Conservation (phyloP, 2,888 invertebrate genomes). For the Tigriopus californicus region DNA sequence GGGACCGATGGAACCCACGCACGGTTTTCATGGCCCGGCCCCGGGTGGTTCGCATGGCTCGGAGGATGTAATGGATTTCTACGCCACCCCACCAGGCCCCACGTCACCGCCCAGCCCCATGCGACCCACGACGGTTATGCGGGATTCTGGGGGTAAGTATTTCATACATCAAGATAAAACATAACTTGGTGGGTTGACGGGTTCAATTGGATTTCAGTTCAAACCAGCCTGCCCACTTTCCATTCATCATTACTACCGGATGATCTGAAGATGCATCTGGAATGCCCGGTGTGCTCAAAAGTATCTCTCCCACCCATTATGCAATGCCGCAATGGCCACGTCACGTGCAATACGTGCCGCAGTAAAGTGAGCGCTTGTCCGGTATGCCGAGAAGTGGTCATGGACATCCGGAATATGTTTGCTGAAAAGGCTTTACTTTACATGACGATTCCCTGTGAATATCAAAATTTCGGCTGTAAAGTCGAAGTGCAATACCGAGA, state of each 20-base stretch:
- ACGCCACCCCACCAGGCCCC: too few species aligned
- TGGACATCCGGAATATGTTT: slow-evolving; percentile 4
- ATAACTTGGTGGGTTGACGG: too few species aligned
- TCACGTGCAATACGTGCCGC: background rate
- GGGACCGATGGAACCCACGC: too few species aligned
- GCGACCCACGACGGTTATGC: too few species aligned
- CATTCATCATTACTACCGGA: background rate
- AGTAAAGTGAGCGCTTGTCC: slow-evolving; percentile 3
- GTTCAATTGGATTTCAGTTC: too few species aligned
- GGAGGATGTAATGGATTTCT: too few species aligned
- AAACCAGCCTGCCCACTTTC: too few species aligned
- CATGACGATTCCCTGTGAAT: slow-evolving; percentile 7
- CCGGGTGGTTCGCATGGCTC: too few species aligned
- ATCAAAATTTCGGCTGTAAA: background rate
- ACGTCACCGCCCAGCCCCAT: too few species aligned
- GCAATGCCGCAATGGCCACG: slow-evolving; percentile 9
- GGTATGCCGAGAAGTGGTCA: slow-evolving; percentile 2
- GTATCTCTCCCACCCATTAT: slow-evolving; percentile 6
- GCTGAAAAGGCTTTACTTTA: slow-evolving; percentile 5
- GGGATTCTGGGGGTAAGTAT: too few species aligned
- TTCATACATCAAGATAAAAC: too few species aligned
- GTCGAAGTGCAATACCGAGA: background rate
- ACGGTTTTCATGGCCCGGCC: too few species aligned
- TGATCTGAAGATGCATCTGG: background rate
- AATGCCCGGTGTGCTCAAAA: slow-evolving; percentile 10